Base-by-base conservation (phyloP, 2,888 invertebrate species). In the Scaptomyza tumidula region DNA sequence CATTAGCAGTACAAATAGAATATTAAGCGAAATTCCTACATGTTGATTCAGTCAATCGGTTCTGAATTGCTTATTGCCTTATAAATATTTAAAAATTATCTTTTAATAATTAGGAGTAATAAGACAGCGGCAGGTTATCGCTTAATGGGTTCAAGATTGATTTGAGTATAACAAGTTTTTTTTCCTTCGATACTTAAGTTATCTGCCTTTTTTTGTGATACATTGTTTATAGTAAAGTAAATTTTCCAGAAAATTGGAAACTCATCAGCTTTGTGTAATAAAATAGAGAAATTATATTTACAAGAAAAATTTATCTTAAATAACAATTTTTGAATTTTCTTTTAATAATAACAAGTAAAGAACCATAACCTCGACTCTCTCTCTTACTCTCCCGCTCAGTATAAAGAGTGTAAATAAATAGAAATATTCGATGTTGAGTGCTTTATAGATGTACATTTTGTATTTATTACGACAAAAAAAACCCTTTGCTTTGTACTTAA, bases 21-120 rank as follows among this genome's bases (percentile, higher is more conserved):
- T 19, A 44, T 5, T 19, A 13, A 19, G 2, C 9, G 16, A 16
- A 31, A 1, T n/a, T 31, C n/a, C 14, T n/a, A n/a, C n/a, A 14
- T 29, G 14, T 39, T 3, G 39, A 14, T 16, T 41, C 41, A 16
- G 41, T 41, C 41, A 16, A 16, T 41, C 0, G 10, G 4, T 10
- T 41, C 16, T 41, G 10, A 9, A 10, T 41, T 4, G 14, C 16
- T 10, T 10, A 41, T 9, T 16, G 4, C 3, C 41, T 41, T 1
- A 41, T 41, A 16, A 29, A n/a, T 41, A 46, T 50, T 43, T 43
- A 10, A 54, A 58, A 58, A 49, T 31, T 16, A 41, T 50, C 37
- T 14, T 11, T 13, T 19, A 29, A 48, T 6, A 24, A 24, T 13
- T 16, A 16, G 10, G 0, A 11, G 29, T 29, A 16, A 45, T 45